These are phyloP conservation scores for Scytalopus superciliaris DNA, from an alignment of 2,113 vertebrate species.

Conservation along the genomic window DNA sequence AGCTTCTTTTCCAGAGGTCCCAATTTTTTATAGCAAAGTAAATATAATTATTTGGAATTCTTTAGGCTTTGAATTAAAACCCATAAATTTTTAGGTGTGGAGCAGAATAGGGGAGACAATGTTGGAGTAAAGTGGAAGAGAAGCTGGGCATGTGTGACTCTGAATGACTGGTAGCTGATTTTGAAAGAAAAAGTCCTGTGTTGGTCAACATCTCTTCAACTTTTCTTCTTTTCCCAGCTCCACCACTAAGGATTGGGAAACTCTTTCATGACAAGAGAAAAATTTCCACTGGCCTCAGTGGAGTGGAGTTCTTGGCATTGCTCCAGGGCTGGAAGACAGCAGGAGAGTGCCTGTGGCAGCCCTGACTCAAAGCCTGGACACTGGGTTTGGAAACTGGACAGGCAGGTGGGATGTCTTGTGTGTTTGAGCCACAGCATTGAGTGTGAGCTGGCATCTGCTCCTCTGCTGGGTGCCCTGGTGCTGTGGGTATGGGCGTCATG, in stretches of 20 bases:
- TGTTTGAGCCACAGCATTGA: neutral
- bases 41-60: neutral
- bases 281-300: neutral
- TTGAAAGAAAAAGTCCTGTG: neutral
- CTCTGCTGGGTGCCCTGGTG: neutral
- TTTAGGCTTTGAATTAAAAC: neutral
- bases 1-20: neutral
- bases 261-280: neutral
- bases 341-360: neutral
- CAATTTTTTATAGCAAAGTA: neutral
- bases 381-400: neutral
- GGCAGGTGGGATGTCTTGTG: neutral
- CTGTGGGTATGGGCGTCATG: rapidly evolving
- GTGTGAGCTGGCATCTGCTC: neutral
- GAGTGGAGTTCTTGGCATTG: neutral
- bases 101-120: neutral
- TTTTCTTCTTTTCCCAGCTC: neutral
- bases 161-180: neutral
- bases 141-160: neutral
- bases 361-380: neutral
- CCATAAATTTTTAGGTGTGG: neutral
- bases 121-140: neutral
- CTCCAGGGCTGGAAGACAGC: neutral
- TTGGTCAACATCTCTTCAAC: neutral
- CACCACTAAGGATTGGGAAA: neutral